Conservation (phyloP, 2,113 vertebrate genomes). For the Acanthochromis polyacanthus region DNA sequence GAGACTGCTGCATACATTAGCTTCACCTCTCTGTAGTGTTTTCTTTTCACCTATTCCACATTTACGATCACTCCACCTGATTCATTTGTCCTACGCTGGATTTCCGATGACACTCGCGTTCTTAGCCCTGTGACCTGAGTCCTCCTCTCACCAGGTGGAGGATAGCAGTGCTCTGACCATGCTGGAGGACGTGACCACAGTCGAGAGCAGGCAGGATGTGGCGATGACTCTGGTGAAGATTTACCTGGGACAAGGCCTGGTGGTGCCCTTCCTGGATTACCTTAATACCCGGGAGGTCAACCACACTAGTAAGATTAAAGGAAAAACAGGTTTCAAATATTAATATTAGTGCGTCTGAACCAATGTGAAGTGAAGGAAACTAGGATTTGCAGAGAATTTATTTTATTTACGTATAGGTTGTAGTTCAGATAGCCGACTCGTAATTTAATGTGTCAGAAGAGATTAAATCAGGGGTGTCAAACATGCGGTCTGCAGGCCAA, state of each 20-base stretch:
- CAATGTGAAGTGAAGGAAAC: too few relatives aligned
- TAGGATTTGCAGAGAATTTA: neutral
- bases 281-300: slow-evolving; percentile 89
- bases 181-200: slow-evolving; percentile 89
- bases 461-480: too few relatives aligned
- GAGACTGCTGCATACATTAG: slow-evolving; percentile 17
- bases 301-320: slow-evolving; percentile 87
- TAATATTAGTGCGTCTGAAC: neutral
- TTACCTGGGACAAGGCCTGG: slow-evolving; percentile 90
- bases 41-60: neutral
- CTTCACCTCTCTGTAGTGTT: neutral
- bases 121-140: neutral
- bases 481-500: too few relatives aligned
- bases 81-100: neutral
- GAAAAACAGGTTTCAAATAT: neutral
- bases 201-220: slow-evolving; percentile 91
- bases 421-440: neutral
- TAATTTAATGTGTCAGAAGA: neutral
- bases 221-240: slow-evolving; percentile 93
- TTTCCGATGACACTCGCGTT: neutral
- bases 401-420: neutral
- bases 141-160: slow-evolving; percentile 76
- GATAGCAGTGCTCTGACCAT: slow-evolving; percentile 85
- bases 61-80: neutral
- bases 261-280: slow-evolving; percentile 90